Evolutionary conservation across 2,113 vertebrate genomes (phyloP).

Genomic region (Crotalus helleri): DNA sequence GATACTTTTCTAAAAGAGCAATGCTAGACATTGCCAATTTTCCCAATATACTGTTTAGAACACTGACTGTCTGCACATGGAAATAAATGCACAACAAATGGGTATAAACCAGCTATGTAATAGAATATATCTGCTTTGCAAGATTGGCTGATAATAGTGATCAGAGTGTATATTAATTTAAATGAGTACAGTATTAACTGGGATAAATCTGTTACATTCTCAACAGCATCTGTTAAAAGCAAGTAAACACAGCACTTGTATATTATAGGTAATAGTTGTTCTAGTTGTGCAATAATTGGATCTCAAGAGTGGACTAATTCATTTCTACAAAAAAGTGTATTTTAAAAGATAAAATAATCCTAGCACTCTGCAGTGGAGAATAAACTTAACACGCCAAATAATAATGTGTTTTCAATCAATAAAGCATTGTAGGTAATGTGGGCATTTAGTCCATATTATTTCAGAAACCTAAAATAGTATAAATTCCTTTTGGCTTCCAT

Average conservation of each 20-base stretch:
- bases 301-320: not conserved
- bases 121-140: conserved; percentile 1
- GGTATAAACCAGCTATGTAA: not conserved
- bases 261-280: conserved; percentile 32
- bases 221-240: not conserved
- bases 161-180: not conserved
- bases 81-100: not conserved
- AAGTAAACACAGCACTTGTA: conserved; percentile 16
- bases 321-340: not conserved
- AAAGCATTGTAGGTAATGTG: not conserved
- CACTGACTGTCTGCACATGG: not conserved
- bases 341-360: not conserved
- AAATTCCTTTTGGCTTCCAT: not conserved
- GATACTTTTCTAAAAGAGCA: not conserved
- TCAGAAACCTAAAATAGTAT: not conserved
- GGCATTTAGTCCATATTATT: not conserved
- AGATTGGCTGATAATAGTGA: not conserved
- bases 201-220: conserved; percentile 2
- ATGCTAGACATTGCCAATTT: not conserved
- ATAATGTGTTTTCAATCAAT: not conserved
- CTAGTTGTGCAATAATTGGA: conserved; percentile 35
- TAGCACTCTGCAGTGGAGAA: not conserved
- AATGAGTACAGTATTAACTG: conserved; percentile 5
- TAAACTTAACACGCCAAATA: not conserved
- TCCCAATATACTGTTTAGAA: not conserved